Conservation (phyloP, 2,888 invertebrate genomes). For the Nephrotoma appendiculata region DNA sequence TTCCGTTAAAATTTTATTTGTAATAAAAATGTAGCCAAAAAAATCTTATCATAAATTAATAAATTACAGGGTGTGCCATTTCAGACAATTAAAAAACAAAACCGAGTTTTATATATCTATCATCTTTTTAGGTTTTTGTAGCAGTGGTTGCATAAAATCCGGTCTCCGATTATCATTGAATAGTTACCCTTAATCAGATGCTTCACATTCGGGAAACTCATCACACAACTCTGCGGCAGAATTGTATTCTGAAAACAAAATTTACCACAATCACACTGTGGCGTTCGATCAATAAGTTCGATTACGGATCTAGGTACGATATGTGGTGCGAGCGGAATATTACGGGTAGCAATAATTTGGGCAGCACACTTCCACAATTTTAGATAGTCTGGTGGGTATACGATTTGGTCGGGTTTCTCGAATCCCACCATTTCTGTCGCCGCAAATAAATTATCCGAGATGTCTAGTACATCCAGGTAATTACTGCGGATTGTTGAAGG, state of each 20-base stretch:
- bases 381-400: background rate
- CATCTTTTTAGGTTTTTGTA: background rate
- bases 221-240: constrained; percentile 21
- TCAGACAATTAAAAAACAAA: background rate
- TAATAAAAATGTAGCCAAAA: background rate
- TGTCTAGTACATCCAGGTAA: background rate
- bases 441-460: constrained; percentile 5
- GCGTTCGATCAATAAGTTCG: constrained; percentile 24
- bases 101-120: background rate
- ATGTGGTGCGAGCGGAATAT: constrained; percentile 7
- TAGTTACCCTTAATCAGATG: constrained; percentile 16
- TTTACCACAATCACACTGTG: constrained; percentile 26
- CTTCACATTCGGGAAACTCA: constrained; percentile 25
- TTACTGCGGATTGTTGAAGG: constrained; percentile 4
- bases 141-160: background rate
- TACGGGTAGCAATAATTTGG: constrained; percentile 17
- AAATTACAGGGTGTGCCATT: background rate
- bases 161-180: background rate
- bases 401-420: background rate
- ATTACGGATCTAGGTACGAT: constrained; percentile 24
- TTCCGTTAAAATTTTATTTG: background rate
- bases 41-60: background rate
- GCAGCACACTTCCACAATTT: constrained; percentile 25
- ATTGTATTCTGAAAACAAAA: constrained; percentile 21
- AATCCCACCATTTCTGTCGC: background rate